phyloP scores from a whole-genome alignment of 2,797 vertebrate genomes.

The Holocentrus rufus region DNA sequence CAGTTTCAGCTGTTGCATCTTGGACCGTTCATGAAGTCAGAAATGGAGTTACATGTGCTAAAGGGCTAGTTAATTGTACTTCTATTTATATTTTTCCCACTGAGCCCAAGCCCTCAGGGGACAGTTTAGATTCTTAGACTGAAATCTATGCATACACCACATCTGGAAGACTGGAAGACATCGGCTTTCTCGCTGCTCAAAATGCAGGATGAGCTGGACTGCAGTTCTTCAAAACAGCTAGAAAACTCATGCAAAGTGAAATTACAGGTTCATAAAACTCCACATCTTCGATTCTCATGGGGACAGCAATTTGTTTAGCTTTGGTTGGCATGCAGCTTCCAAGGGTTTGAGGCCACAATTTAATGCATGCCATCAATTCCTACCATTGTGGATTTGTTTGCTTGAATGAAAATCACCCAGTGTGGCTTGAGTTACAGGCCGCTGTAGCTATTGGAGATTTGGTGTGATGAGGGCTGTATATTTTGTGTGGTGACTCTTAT shows the following conservation, averaged over 20 bases:
- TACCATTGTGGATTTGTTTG: slow-evolving; percentile 64
- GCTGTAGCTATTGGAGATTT: slow-evolving; percentile 63
- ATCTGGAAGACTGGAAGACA: not conserved
- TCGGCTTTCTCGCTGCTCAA: slow-evolving; percentile 20
- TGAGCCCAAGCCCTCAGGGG: not conserved
- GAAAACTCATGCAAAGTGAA: slow-evolving; percentile 29
- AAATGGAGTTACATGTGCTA: too few species aligned
- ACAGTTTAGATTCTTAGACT: not conserved
- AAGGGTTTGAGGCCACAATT: slow-evolving; percentile 55
- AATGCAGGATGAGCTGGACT: slow-evolving; percentile 5
- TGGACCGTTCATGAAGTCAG: too few species aligned
- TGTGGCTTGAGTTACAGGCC: slow-evolving; percentile 61
- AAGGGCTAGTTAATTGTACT: too few species aligned
- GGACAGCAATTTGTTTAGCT: slow-evolving; percentile 57
- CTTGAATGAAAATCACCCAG: slow-evolving; percentile 59
- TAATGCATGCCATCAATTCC: slow-evolving; percentile 65
- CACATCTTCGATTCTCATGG: slow-evolving; percentile 37
- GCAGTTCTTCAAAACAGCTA: slow-evolving; percentile 14
- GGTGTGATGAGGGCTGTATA: slow-evolving; percentile 61
- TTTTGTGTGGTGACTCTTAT: slow-evolving; percentile 44
- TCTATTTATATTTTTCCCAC: not conserved
- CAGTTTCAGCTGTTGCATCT: too few species aligned
- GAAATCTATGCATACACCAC: not conserved
- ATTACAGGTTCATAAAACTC: slow-evolving; percentile 41
- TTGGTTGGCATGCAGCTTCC: slow-evolving; percentile 48